Conservation (phyloP, 2,888 invertebrate genomes). For the Rhyacophila evoluta region DNA sequence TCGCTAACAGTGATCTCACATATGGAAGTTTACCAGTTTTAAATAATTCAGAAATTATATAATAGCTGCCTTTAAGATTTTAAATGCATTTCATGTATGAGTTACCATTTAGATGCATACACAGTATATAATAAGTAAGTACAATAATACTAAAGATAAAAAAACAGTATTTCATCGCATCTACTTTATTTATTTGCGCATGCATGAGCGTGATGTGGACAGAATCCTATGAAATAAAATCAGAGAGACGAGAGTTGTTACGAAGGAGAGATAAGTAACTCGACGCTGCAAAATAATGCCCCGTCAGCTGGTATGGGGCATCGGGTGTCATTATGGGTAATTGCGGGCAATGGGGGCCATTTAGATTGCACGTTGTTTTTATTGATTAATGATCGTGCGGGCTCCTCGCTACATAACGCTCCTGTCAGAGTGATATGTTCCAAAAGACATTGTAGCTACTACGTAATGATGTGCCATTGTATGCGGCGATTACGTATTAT, state of each 20-base stretch:
- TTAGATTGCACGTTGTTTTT: slow-evolving; percentile 24
- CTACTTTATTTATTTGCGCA: no score
- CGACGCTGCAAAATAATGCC: slow-evolving; percentile 11
- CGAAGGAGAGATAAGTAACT: not conserved
- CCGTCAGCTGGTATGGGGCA: slow-evolving; percentile 10
- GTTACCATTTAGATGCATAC: no score
- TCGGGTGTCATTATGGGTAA: slow-evolving; percentile 22
- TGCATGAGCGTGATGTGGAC: no score
- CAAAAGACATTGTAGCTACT: not conserved
- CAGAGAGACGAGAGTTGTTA: slow-evolving; percentile 4
- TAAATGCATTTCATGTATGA: no score
- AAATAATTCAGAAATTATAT: no score
- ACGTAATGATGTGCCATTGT: slow-evolving; percentile 6
- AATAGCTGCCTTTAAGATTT: no score
- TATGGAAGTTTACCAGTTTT: no score
- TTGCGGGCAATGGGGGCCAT: slow-evolving; percentile 17
- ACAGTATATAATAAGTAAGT: no score
- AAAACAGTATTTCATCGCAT: no score
- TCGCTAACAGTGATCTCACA: no score
- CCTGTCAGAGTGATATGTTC: not conserved
- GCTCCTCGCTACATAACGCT: not conserved
- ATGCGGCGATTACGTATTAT: not conserved
- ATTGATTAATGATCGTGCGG: slow-evolving; percentile 22
- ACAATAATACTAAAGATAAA: no score
- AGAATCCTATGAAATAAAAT: not conserved